Evolutionary conservation across 2,888 invertebrate species (phyloP).

Genomic region (Sphecodes monilicornis): DNA sequence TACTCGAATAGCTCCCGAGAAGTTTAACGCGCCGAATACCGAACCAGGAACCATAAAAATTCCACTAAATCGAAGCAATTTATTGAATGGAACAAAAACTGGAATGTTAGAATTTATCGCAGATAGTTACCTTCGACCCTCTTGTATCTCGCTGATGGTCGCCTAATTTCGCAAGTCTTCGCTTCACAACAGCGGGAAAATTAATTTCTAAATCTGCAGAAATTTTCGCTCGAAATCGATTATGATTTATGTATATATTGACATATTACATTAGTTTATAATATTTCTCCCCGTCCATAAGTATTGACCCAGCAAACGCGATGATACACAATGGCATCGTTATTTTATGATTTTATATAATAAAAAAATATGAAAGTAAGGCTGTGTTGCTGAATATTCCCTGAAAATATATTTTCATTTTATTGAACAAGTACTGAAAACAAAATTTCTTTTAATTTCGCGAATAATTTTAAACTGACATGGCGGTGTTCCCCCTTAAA

Average conservation of each 20-base stretch:
- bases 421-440: not conserved
- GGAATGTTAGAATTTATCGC: slow-evolving; percentile 7
- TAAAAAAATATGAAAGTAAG: too few relatives aligned
- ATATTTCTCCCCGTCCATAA: too few relatives aligned
- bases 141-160: not conserved
- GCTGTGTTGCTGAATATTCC: not conserved
- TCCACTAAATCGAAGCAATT: not conserved
- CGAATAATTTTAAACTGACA: not conserved
- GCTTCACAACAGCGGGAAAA: too few relatives aligned
- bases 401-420: not conserved
- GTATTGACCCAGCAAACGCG: too few relatives aligned
- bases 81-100: not conserved
- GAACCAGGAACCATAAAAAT: not conserved
- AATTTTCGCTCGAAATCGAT: too few relatives aligned
- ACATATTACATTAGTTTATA: too few relatives aligned
- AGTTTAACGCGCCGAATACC: not conserved
- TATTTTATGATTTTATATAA: too few relatives aligned
- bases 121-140: not conserved
- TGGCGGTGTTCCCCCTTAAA: slow-evolving; percentile 26
- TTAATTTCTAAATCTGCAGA: too few relatives aligned
- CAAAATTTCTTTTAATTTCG: not conserved
- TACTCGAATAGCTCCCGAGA: not conserved
- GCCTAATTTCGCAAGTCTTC: not conserved
- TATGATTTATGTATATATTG: too few relatives aligned
- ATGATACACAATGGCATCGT: too few relatives aligned